These are phyloP conservation scores for Brachionus rubens DNA, from an alignment of 1,140 invertebrate species.

Conservation along the genomic window DNA sequence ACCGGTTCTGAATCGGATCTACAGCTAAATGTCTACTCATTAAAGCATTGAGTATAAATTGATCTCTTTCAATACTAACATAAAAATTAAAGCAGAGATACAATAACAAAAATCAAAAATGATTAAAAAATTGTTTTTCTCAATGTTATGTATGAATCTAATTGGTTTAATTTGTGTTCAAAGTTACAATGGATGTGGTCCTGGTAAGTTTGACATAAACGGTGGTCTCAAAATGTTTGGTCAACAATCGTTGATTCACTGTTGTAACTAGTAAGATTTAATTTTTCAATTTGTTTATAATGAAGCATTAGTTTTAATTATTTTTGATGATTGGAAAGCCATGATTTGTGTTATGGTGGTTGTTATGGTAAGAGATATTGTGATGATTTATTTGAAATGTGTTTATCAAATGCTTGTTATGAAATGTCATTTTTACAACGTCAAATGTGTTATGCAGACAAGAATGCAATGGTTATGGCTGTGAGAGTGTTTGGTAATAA, in stretches of 20 bases:
- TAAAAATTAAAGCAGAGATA: too few species aligned
- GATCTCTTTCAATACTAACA: too few species aligned
- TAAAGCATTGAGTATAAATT: too few species aligned
- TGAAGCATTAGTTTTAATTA: background rate
- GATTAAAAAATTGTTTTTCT: too few species aligned
- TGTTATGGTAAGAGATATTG: constrained; percentile 17
- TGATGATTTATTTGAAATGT: constrained; percentile 13
- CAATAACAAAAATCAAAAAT: too few species aligned
- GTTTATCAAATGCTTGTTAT: constrained; percentile 24
- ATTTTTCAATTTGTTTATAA: background rate
- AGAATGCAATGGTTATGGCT: constrained; percentile 5
- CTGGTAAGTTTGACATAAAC: constrained; percentile 2
- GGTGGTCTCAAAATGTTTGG: background rate
- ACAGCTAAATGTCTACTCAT: too few species aligned
- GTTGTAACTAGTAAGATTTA: constrained; percentile 10
- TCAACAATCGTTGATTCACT: background rate
- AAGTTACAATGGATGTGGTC: constrained; percentile 7
- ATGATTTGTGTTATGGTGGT: constrained; percentile 14
- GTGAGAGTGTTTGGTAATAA: constrained; percentile 27
- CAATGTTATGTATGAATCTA: too few species aligned
- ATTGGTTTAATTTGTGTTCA: too few species aligned
- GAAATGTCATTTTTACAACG: background rate
- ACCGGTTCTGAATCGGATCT: too few species aligned
- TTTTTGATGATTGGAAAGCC: background rate
- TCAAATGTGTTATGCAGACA: constrained; percentile 2